phyloP scores from a whole-genome alignment of 2,888 invertebrate genomes.

The Macropis europaea region DNA sequence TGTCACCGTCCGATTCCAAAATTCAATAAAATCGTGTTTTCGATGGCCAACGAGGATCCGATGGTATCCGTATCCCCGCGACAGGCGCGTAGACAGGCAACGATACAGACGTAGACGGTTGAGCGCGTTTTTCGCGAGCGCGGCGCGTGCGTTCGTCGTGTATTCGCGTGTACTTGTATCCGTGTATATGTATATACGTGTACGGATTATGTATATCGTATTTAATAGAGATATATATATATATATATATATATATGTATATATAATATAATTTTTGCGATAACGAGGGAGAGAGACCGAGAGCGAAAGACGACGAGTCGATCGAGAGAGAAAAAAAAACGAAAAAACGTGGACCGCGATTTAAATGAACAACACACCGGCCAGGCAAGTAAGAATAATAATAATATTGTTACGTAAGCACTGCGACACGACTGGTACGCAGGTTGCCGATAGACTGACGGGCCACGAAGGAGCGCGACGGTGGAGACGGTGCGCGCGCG shows the following conservation, averaged over 20 bases:
- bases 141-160: constrained; percentile 17
- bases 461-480: constrained; percentile 59
- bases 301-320: constrained; percentile 17
- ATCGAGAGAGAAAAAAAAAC: constrained; percentile 35
- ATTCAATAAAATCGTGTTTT: constrained; percentile 11
- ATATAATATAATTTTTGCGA: background rate
- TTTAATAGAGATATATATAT: background rate
- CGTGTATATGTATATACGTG: background rate
- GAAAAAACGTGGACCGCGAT: constrained; percentile 48
- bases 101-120: constrained; percentile 28
- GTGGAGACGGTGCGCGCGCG: constrained; percentile 51
- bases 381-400: constrained; percentile 71
- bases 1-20: background rate
- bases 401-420: constrained; percentile 75
- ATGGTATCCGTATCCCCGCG: constrained; percentile 24
- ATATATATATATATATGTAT: background rate
- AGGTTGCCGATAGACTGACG: constrained; percentile 80
- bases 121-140: constrained; percentile 41
- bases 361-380: constrained; percentile 59
- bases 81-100: constrained; percentile 35
- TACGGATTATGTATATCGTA: background rate
- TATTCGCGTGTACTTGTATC: background rate
- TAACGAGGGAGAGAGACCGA: constrained; percentile 8
- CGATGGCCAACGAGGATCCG: constrained; percentile 20
- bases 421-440: constrained; percentile 78